A percentile compares a stretch with the other conserved stretches of the same genome.
phyloP scores from a whole-genome alignment of 2,888 invertebrate genomes.

The Stenodema calcarata region DNA sequence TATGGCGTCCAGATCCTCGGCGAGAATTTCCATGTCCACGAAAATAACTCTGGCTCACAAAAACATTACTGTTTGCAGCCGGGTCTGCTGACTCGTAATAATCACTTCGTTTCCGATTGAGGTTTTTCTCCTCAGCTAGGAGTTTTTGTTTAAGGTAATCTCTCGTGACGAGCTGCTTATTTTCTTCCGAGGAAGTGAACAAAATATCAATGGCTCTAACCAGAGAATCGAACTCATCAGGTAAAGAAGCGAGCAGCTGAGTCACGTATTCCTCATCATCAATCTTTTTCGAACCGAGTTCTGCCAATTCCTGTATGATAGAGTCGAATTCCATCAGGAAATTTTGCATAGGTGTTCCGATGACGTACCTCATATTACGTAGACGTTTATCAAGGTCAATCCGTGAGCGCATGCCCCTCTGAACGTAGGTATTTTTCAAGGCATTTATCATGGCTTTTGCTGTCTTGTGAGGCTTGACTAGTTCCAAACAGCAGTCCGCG shows the following conservation, averaged over 20 bases:
- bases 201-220: not conserved
- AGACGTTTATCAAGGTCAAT: not conserved
- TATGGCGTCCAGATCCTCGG: not conserved
- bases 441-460: constrained; percentile 3
- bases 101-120: not conserved
- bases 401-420: not conserved
- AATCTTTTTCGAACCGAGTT: too few relatives aligned
- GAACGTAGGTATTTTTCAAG: not conserved
- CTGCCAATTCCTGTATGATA: too few relatives aligned
- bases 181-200: not conserved
- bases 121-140: not conserved
- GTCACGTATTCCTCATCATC: too few relatives aligned
- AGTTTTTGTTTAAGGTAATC: constrained; percentile 14
- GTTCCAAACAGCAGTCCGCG: constrained; percentile 1
- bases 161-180: not conserved
- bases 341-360: too few relatives aligned
- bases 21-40: not conserved
- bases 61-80: not conserved
- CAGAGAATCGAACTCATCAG: not conserved
- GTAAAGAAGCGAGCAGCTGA: too few relatives aligned
- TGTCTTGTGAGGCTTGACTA: not conserved
- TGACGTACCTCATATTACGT: too few relatives aligned
- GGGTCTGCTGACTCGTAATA: not conserved
- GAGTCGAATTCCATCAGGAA: too few relatives aligned
- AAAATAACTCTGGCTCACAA: not conserved